A percentile compares a stretch with the other conserved stretches of the same genome.
Evolutionary conservation across 1,140 invertebrate genomes (phyloP).

Genomic region (Limonius californicus): DNA sequence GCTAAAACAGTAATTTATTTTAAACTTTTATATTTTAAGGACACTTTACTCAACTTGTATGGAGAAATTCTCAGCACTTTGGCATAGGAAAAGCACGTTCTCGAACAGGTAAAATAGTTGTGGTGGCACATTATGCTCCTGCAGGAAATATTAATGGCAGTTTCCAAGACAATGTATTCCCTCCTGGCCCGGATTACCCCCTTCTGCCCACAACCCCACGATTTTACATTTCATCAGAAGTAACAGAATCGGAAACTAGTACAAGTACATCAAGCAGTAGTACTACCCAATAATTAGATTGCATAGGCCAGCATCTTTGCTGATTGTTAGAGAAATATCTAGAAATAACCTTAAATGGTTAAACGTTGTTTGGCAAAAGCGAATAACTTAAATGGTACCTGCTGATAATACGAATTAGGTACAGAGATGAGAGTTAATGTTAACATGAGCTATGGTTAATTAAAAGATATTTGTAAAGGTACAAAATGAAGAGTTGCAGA

Average conservation of each 20-base stretch:
- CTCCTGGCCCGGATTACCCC: constrained; percentile 47
- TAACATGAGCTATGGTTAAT: no score
- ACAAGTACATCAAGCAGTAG: background rate
- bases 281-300: background rate
- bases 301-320: no score
- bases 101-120: constrained; percentile 69
- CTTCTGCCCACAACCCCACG: background rate
- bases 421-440: no score
- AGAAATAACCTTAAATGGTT: no score
- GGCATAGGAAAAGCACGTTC: constrained; percentile 79
- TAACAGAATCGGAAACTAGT: constrained; percentile 4
- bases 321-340: no score
- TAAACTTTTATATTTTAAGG: constrained; percentile 56
- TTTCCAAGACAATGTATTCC: constrained; percentile 73
- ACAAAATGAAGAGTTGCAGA: no score
- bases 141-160: constrained; percentile 72
- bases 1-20: no score
- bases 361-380: no score
- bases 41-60: constrained; percentile 89
- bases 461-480: no score
- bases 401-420: no score
- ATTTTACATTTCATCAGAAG: background rate
- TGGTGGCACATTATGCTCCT: constrained; percentile 79
- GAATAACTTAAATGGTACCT: no score
- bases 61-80: constrained; percentile 72